Base-by-base conservation (phyloP, 2,113 vertebrate genomes). In the Syngnathoides biaculeatus region DNA sequence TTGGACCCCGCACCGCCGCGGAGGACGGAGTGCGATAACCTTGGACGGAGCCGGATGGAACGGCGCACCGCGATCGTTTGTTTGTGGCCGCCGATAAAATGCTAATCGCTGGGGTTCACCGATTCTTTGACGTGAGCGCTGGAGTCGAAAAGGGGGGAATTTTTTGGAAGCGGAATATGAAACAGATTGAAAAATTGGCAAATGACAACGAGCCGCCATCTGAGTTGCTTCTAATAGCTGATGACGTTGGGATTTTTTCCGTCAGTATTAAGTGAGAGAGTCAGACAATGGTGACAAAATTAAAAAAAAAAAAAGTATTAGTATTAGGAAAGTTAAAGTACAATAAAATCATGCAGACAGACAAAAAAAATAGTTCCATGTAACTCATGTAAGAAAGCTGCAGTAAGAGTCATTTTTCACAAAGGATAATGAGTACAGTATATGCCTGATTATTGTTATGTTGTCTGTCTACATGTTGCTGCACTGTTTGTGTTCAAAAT, bases 61-160 rank as follows among this genome's bases (percentile, higher is more conserved):
- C 52, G 65, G 14, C 71, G 71, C 68, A 77, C 72, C 52, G 72
- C 71, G 67, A 71, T 71, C 61, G 73, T 79, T 73, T 82, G 68
- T 78, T 77, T 77, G 71, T 55, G 15, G 48, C 65, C 63, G 69
- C 57, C 68, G 70, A 74, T 55, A 17, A 71, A 19, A 57, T 62
- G 70, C 68, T 79, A 73, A 77, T 73, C 69, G 43, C 48, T 50
- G 72, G 64, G 10, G 59, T 39, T 50, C 62, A 20, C 27, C 57
- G 68, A 58, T 53, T 38, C 10, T 39, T 62, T 70, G 68, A 71
- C 72, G 58, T 45, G 5, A 6, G 13, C 55, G 6, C 56, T 52
- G 30, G 24, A 11, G 26, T 66, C 15, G 8, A 4, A 24, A 43
- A 62, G 42, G 43, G 26, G 22, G 40, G 60, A 40, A 8, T n/a